These are phyloP conservation scores for Nautilus pompilius DNA, from an alignment of 1,140 invertebrate genomes.

Conservation along the genomic window DNA sequence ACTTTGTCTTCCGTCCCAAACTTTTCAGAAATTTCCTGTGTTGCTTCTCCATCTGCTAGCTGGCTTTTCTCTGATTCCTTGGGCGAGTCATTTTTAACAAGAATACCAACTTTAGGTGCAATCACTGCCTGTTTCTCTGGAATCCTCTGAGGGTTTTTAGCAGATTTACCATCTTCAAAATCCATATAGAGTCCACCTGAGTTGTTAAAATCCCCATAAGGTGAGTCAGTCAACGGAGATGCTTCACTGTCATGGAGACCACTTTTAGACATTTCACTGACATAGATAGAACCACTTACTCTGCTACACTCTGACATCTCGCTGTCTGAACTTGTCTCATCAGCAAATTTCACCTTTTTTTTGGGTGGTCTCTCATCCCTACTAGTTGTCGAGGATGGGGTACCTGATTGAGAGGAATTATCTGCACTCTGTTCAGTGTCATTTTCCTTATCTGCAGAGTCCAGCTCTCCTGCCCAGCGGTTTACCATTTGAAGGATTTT, in stretches of 20 bases:
- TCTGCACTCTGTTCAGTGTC: conserved; percentile 26
- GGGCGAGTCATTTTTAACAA: not conserved
- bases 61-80: too few species aligned
- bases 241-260: conserved; percentile 1
- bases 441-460: conserved; percentile 21
- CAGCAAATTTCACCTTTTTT: conserved; percentile 44
- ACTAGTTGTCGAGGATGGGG: conserved; percentile 1
- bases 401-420: conserved; percentile 13
- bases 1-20: not conserved
- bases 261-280: conserved; percentile 1
- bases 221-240: not conserved
- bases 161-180: not conserved
- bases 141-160: too few species aligned
- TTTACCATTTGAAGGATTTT: conserved; percentile 77
- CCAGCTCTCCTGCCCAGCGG: conserved; percentile 28
- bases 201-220: not conserved
- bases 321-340: conserved; percentile 40
- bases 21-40: not conserved
- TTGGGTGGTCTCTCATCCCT: conserved; percentile 16
- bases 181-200: not conserved
- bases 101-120: not conserved
- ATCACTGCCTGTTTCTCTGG: too few species aligned
- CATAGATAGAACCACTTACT: not conserved
- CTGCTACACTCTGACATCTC: conserved; percentile 29
- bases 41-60: too few species aligned